These are phyloP conservation scores for Hemaris fuciformis DNA, from an alignment of 2,888 invertebrate genomes.

Conservation along the genomic window DNA sequence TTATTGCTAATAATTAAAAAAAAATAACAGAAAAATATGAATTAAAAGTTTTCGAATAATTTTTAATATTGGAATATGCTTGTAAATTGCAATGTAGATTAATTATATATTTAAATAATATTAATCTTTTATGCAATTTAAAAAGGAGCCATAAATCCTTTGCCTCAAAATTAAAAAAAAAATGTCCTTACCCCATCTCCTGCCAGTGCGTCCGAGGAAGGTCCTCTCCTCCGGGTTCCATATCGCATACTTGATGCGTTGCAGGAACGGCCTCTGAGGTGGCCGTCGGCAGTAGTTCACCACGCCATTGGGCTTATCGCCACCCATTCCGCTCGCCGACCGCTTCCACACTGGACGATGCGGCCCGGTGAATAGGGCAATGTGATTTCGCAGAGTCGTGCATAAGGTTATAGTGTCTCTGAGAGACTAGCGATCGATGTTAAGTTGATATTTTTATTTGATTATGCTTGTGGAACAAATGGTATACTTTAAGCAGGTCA, in stretches of 20 bases:
- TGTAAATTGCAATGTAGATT: too few species aligned
- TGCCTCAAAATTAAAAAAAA: neutral
- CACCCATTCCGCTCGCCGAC: conserved; percentile 57
- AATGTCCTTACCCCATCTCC: conserved; percentile 85
- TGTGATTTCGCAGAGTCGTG: conserved; percentile 21
- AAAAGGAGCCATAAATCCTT: neutral
- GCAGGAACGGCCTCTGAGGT: conserved; percentile 61
- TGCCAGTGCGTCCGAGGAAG: conserved; percentile 82
- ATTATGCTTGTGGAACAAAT: too few species aligned
- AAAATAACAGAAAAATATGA: too few species aligned
- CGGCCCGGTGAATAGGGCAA: neutral
- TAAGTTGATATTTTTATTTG: neutral
- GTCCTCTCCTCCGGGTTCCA: conserved; percentile 83
- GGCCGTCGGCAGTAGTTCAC: conserved; percentile 66
- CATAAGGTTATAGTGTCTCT: conserved; percentile 9
- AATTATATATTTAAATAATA: neutral
- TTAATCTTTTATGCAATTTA: neutral
- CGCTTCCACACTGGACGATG: conserved; percentile 11
- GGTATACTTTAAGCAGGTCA: too few species aligned
- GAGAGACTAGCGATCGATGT: conserved; percentile 8
- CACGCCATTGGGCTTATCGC: conserved; percentile 68
- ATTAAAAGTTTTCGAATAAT: too few species aligned
- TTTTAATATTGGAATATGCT: too few species aligned
- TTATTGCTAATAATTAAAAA: too few species aligned
- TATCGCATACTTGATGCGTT: conserved; percentile 72